phyloP scores from a whole-genome alignment of 2,888 invertebrate genomes.

The Trichogramma evanescens region DNA sequence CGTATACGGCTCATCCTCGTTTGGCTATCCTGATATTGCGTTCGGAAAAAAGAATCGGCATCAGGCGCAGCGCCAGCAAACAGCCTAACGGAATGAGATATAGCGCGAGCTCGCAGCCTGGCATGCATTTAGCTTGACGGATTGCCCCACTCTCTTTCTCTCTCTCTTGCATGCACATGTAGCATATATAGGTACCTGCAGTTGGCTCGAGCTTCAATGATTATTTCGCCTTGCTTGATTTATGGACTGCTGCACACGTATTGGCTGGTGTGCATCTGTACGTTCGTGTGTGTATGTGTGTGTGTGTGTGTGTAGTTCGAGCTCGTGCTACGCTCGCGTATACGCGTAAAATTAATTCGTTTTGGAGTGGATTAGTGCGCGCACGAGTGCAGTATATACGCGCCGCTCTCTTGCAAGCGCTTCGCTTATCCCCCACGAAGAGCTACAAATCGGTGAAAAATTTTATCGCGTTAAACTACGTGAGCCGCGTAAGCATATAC shows the following conservation, averaged over 20 bases:
- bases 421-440: no score
- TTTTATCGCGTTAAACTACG: no score
- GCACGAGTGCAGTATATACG: not conserved
- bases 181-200: no score
- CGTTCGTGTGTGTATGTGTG: no score
- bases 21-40: no score
- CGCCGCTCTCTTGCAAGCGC: not conserved
- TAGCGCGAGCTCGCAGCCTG: not conserved
- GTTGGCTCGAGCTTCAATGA: not conserved
- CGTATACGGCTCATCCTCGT: no score
- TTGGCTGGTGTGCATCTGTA: no score
- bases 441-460: no score
- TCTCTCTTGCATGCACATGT: not conserved
- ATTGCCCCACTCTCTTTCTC: not conserved
- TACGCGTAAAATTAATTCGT: not conserved
- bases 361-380: conserved; percentile 14
- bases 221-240: conserved; percentile 2
- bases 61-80: no score
- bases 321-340: not conserved
- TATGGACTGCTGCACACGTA: not conserved
- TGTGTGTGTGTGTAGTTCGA: no score
- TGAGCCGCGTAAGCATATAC: no score
- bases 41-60: no score
- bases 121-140: not conserved
- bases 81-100: not conserved